These are phyloP conservation scores for Oryzias curvinotus DNA, from an alignment of 2,113 vertebrate genomes.

Conservation along the genomic window DNA sequence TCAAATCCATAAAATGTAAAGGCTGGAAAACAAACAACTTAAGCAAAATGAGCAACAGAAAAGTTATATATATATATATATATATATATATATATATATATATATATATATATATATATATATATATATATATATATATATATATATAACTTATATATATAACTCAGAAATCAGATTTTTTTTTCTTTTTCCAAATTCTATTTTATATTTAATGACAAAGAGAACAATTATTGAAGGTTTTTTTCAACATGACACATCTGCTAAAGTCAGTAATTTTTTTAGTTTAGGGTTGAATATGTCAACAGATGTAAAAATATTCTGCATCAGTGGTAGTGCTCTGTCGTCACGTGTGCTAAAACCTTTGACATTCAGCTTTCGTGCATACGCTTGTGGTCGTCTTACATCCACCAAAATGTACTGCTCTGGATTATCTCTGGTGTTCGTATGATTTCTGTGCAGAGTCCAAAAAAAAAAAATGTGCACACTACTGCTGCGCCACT, in stretches of 20 bases:
- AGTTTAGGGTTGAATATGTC: neutral
- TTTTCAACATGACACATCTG: neutral
- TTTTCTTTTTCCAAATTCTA: too few species aligned
- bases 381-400: conserved; percentile 3
- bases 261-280: neutral
- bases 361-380: conserved; percentile 34
- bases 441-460: neutral
- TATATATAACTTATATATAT: too few species aligned
- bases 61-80: too few species aligned
- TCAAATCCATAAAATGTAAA: too few species aligned
- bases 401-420: conserved; percentile 12
- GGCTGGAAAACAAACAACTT: too few species aligned
- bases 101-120: too few species aligned
- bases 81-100: too few species aligned
- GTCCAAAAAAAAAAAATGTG: conserved; percentile 2
- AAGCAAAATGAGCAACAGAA: too few species aligned
- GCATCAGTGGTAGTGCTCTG: conserved; percentile 3
- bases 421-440: conserved; percentile 45
- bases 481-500: conserved; percentile 33
- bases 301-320: conserved; percentile 17
- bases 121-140: too few species aligned
- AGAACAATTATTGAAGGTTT: too few species aligned
- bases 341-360: conserved; percentile 31
- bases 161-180: too few species aligned
- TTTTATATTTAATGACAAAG: too few species aligned